Conservation (phyloP, 2,888 invertebrate species). For the Microchrysa polita region DNA sequence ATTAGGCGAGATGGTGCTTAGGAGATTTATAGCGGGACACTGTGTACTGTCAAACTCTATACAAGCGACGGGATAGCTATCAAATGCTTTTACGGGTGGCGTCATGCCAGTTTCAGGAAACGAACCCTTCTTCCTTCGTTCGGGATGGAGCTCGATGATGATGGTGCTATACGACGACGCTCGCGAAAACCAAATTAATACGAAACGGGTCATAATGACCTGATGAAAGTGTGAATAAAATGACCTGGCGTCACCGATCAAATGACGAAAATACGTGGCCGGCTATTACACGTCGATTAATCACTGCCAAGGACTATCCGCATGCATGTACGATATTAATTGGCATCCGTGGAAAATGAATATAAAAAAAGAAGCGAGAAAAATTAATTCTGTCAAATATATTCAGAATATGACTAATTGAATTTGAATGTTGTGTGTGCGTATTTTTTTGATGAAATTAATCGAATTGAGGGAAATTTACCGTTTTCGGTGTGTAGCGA, state of each 20-base stretch:
- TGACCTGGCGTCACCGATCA: slow-evolving; percentile 38
- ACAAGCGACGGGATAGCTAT: slow-evolving; percentile 48
- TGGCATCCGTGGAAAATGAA: background rate
- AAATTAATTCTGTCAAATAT: slow-evolving; percentile 3
- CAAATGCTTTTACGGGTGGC: slow-evolving; percentile 28
- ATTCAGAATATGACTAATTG: slow-evolving; percentile 9
- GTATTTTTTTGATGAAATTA: slow-evolving; percentile 3
- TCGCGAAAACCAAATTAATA: slow-evolving; percentile 39
- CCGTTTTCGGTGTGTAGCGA: background rate
- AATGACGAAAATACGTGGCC: slow-evolving; percentile 34
- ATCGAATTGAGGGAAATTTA: background rate
- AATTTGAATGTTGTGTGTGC: background rate
- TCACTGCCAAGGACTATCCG: slow-evolving; percentile 13
- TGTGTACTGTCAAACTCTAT: slow-evolving; percentile 53
- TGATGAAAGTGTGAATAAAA: slow-evolving; percentile 35
- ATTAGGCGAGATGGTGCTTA: slow-evolving; percentile 59
- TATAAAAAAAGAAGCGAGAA: too few relatives aligned
- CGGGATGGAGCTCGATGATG: background rate
- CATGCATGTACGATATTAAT: slow-evolving; percentile 20
- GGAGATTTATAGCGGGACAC: slow-evolving; percentile 49
- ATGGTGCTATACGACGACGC: background rate
- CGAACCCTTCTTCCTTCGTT: background rate
- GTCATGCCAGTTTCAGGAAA: slow-evolving; percentile 18
- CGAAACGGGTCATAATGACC: slow-evolving; percentile 40
- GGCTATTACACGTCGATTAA: slow-evolving; percentile 36